Base-by-base conservation (phyloP, 2,113 vertebrate species). In the pig (Sus scrofa) region DNA sequence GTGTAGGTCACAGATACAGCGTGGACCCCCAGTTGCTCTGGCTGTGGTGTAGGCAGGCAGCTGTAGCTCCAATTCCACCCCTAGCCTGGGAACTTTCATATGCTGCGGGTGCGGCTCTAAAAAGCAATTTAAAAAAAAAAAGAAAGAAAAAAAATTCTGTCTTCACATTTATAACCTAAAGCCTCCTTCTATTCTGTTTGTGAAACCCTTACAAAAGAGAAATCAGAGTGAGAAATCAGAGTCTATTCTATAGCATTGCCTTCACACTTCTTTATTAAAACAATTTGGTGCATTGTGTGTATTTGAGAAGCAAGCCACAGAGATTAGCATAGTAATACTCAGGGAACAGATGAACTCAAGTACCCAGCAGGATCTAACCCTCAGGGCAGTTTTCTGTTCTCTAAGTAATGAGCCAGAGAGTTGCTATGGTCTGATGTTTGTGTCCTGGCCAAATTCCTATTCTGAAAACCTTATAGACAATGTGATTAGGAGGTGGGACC, bases 221-320 rank as follows among this genome's bases (percentile, higher is more conserved):
- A 44, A 44, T 44, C 44, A 44, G 11, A 92, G 24, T 85, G 44
- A 44, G 44, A 44, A 44, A 44, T 44, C 44, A 44, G 11, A 92
- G 24, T 85, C 70, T 62, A 34, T 63, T 91, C 30, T 44, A 89
- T 3, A 74, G 32, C 8, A 60, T 2, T 92, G 27, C 20, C 50
- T 82, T 89, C 77, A 34, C 6, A 68, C 16, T 81, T 96, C 65
- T 67, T 88, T 74, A 83, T 4, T 52, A 44, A 77, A 95, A 78
- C 37, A 77, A 77, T 26, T 18, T 62, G 32, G 18, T 73, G 4
- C 44, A 83, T 83, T 16, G 60, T 77, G 26, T 91, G 30, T 60
- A n/a, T 88, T 62, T 90, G 82, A 30, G 54, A 90, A 84, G 62
- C 30, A 87, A 90, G 60, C 52, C 54, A 24, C 54, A 39, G 37